Base-by-base conservation (phyloP, 2,797 vertebrate genomes). In the Corythornis leucogaster region DNA sequence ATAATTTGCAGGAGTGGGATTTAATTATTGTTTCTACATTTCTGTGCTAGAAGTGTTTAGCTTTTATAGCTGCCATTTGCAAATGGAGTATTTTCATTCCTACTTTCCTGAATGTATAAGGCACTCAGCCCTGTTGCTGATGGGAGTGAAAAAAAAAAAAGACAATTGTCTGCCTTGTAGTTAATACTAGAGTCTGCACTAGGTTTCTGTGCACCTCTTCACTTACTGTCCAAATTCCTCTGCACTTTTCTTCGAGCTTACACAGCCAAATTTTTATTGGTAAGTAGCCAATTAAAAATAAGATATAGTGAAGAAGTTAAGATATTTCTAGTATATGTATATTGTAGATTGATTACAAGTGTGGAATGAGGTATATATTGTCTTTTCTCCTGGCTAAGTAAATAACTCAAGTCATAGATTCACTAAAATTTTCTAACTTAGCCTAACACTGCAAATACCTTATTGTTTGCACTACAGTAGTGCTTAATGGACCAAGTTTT, bases 61-160 rank as follows among this genome's bases (percentile, higher is more conserved):
- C 18, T 87, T 79, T 85, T 76, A n/a, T 57, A 42, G 33, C 48
- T 6, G 81, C 3, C 12, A 4, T 57, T 53, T 75, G 26, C 4
- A 46, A 67, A 66, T n/a, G 10, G 10, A 26, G 6, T 17, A 12
- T 64, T 67, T 62, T 46, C 9, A 5, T 62, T 73, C 11, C 15
- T 57, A 5, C 12, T 81, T 61, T 82, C 51, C 33, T 33, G 28
- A 68, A 46, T 2, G 0, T 17, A 11, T 38, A 17, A 59, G 30
- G 8, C 3, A 25, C 5, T 78, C 28, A 59, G 10, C 14, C 20
- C 15, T 71, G 13, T 9, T 6, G 9, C 35, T 11, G 24, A 31
- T 1, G 5, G 22, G 20, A 33, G 17, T 5, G 21, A 8, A 11
- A 11, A 8, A 11, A 7, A 5, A 40, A 35, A 8, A 0, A 40